Evolutionary conservation across 2,888 invertebrate species (phyloP), one percentile per base, ranked within the genome.

Genomic region (Stenodema calcarata): DNA sequence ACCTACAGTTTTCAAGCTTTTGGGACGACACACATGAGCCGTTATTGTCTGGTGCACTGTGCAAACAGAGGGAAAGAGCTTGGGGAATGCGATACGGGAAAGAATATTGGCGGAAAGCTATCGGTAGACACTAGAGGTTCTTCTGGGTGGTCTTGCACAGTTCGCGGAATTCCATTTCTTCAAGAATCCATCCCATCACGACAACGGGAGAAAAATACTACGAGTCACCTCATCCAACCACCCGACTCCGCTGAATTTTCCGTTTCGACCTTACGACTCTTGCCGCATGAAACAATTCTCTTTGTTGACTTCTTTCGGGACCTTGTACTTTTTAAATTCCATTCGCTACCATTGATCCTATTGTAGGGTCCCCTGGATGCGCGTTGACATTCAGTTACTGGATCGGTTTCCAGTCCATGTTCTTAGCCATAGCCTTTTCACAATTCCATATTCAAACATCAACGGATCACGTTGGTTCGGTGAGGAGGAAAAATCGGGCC

Each of bases 151-250:
- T 16, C 50, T 50, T 50, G 50, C 50, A 16, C 14, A 70, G 30
- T 0, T 18, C 54, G 30, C 18, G 81, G 81, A 81, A 81, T 81
- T 50, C 81, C 62, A 81, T 81, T 81, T 81, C 81, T 81, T 62
- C 81, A 81, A 81, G 81, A 81, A 81, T 81, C 62, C 81, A 81
- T 81, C 81, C 81, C 81, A 81, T 81, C 81, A 30, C 62, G 81
- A 81, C 81, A 81, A 62, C 28, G 41, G 81, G n/a, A 28, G 81
- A 9, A 28, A 18, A 81, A 81, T 62, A 54, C 62, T 42, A 54
- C 81, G 62, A 50, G 62, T 50, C 50, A n/a, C 50, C 50, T 50
- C 50, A 6, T 18, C n/a, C 50, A 50, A 50, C 50, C 50, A 44
- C n/a, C n/a, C n/a, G n/a, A n/a, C 30, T 12, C 27, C 27, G 47